Percentiles rank a stretch among this genome's conserved stretches.
These are phyloP conservation scores for Rhynchophorus ferrugineus DNA, from an alignment of 1,140 invertebrate genomes.

Conservation along the genomic window DNA sequence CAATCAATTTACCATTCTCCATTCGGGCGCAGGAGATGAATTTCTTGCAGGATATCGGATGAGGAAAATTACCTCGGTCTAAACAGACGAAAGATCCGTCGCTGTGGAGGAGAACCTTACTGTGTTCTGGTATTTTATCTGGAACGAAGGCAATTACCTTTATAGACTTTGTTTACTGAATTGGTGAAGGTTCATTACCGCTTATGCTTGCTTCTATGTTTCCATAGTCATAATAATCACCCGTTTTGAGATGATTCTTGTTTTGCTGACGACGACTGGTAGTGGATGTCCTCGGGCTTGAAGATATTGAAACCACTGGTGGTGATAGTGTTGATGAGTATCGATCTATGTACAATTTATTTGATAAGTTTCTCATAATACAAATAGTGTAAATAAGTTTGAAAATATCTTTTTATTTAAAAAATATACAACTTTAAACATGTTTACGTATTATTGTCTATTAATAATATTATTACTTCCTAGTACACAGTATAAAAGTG, in stretches of 20 bases:
- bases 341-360: not conserved
- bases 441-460: too few relatives aligned
- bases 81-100: constrained; percentile 68
- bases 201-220: constrained; percentile 10
- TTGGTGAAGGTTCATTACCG: constrained; percentile 7
- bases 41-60: constrained; percentile 79
- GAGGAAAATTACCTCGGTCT: constrained; percentile 81
- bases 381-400: too few relatives aligned
- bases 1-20: constrained; percentile 64
- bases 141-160: not conserved
- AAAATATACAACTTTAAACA: not conserved
- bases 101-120: constrained; percentile 42
- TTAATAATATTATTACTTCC: too few relatives aligned
- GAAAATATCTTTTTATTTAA: too few relatives aligned
- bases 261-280: constrained; percentile 12
- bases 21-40: constrained; percentile 82
- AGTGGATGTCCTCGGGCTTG: constrained; percentile 8
- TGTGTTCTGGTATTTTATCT: constrained; percentile 40
- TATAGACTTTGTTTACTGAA: not conserved
- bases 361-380: too few relatives aligned
- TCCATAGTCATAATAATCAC: constrained; percentile 59
- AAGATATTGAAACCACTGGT: constrained; percentile 14
- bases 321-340: constrained; percentile 21
- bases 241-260: constrained; percentile 6
- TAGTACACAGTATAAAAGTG: too few relatives aligned